These are phyloP conservation scores for Glaucopsyche alexis DNA, from an alignment of 2,888 invertebrate genomes.

Conservation along the genomic window DNA sequence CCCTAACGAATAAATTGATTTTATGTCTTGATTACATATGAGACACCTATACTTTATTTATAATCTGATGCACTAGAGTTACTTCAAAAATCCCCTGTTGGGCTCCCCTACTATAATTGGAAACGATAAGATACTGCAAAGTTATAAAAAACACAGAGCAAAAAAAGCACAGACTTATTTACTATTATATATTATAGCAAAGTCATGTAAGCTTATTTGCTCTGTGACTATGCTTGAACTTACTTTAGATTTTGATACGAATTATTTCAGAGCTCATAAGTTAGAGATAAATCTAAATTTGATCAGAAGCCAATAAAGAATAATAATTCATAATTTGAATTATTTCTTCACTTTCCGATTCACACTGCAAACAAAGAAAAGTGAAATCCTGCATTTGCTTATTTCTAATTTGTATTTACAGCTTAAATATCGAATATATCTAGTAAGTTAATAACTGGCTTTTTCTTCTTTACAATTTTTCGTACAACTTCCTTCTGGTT, in stretches of 20 bases:
- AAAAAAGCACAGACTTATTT: constrained; percentile 22
- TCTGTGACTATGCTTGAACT: background rate
- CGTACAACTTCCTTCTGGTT: constrained; percentile 59
- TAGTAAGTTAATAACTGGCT: constrained; percentile 64
- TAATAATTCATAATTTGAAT: background rate
- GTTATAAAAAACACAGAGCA: constrained; percentile 1
- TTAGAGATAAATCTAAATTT: background rate
- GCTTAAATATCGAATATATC: constrained; percentile 71
- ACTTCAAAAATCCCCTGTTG: too few relatives aligned
- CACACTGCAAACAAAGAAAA: constrained; percentile 32
- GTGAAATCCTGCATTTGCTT: constrained; percentile 38
- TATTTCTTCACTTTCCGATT: constrained; percentile 3
- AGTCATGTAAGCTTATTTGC: constrained; percentile 24
- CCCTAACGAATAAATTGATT: too few relatives aligned
- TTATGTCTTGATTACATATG: too few relatives aligned
- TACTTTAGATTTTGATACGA: background rate
- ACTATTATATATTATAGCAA: constrained; percentile 23
- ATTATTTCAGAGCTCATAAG: background rate
- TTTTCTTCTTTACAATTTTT: constrained; percentile 67
- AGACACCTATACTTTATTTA: too few relatives aligned
- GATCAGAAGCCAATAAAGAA: background rate
- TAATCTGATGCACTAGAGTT: too few relatives aligned
- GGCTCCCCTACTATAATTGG: too few relatives aligned
- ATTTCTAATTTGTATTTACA: constrained; percentile 60
- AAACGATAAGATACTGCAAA: background rate